Percentiles rank a stretch among this genome's conserved stretches.
Evolutionary conservation across 1,140 invertebrate genomes (phyloP).

Genomic region (Drosophila tani): DNA sequence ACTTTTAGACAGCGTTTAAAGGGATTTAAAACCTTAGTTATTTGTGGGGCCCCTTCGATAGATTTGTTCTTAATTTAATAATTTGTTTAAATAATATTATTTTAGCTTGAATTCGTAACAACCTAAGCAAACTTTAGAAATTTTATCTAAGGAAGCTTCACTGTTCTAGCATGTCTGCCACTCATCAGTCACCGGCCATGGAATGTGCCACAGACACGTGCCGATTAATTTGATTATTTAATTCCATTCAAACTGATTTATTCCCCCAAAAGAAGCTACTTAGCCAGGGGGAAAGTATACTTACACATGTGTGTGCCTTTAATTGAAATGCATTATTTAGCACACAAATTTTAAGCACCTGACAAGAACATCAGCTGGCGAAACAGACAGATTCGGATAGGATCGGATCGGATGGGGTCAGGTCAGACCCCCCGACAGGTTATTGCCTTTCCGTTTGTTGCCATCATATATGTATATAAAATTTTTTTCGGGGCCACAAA

Average conservation of each 20-base stretch:
- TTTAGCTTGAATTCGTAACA: neutral
- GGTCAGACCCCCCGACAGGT: conserved; percentile 39
- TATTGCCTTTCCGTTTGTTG: conserved; percentile 38
- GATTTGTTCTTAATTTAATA: too few relatives aligned
- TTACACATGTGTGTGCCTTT: conserved; percentile 31
- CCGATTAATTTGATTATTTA: conserved; percentile 56
- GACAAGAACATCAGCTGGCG: conserved; percentile 35
- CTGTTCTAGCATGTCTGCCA: conserved; percentile 18
- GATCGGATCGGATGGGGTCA: conserved; percentile 13
- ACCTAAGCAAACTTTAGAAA: neutral
- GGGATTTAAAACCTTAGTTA: too few relatives aligned
- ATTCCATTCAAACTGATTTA: conserved; percentile 58
- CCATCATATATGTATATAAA: conserved; percentile 20
- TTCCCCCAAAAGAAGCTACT: conserved; percentile 23
- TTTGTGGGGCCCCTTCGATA: too few relatives aligned
- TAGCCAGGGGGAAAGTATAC: conserved; percentile 8
- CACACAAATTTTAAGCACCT: conserved; percentile 53
- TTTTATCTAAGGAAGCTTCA: neutral
- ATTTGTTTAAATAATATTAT: neutral
- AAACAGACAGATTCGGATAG: conserved; percentile 17
- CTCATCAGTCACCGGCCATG: conserved; percentile 41
- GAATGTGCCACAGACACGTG: conserved; percentile 52
- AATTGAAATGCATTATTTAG: conserved; percentile 79
- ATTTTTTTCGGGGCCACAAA: conserved; percentile 3
- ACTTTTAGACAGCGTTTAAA: too few relatives aligned